These are phyloP conservation scores for Trissolcus basalis DNA, from an alignment of 1,140 invertebrate species.

Conservation along the genomic window DNA sequence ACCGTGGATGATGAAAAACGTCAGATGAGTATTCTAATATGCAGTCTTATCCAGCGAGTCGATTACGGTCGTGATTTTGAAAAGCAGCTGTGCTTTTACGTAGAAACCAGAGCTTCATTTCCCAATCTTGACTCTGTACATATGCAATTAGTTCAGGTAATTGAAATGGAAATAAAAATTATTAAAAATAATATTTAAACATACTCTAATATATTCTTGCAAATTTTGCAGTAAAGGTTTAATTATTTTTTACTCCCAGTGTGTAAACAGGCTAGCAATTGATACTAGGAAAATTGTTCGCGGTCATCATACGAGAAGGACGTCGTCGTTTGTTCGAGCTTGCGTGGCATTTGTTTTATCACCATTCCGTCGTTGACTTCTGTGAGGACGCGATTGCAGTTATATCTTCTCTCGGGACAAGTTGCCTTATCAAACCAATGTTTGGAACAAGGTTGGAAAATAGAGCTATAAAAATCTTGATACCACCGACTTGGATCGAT, in stretches of 20 bases:
- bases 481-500: not conserved
- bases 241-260: slow-evolving; percentile 77
- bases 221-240: not conserved
- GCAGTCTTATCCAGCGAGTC: slow-evolving; percentile 86
- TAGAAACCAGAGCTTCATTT: slow-evolving; percentile 91
- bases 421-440: slow-evolving; percentile 93
- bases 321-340: slow-evolving; percentile 90
- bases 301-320: slow-evolving; percentile 87
- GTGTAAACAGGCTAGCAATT: slow-evolving; percentile 87
- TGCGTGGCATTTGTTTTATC: slow-evolving; percentile 96
- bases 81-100: slow-evolving; percentile 94
- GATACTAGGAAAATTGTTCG: slow-evolving; percentile 84
- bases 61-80: slow-evolving; percentile 91
- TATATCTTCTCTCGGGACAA: slow-evolving; percentile 92
- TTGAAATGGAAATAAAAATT: too few species aligned
- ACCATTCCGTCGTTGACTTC: slow-evolving; percentile 94
- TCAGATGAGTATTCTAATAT: slow-evolving; percentile 89
- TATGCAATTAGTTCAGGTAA: slow-evolving; percentile 88
- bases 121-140: slow-evolving; percentile 92
- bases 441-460: slow-evolving; percentile 87
- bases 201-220: too few species aligned
- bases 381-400: slow-evolving; percentile 84
- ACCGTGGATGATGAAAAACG: slow-evolving; percentile 94
- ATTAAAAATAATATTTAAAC: slow-evolving; percentile 3
- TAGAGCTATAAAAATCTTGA: not conserved